Percentiles rank a stretch among this genome's conserved stretches.
phyloP scores from a whole-genome alignment of 2,113 vertebrate genomes.

The Chloroceryle aenea region DNA sequence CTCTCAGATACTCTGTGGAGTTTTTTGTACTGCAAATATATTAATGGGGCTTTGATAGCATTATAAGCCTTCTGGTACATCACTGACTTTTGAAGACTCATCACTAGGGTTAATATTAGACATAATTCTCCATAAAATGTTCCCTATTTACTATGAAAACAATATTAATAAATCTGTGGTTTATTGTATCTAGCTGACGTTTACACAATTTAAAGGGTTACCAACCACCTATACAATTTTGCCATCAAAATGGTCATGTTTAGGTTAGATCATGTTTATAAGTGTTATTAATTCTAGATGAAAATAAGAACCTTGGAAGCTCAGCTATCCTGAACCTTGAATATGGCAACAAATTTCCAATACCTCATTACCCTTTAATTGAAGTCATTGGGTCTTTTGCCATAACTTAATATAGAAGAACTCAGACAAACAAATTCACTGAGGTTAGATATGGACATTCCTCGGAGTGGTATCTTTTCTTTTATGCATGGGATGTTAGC shows the following conservation, averaged over 20 bases:
- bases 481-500: neutral
- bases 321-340: neutral
- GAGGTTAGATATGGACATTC: rapidly evolving
- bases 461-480: neutral
- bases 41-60: neutral
- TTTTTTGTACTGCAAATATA: neutral
- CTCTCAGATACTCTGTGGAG: neutral
- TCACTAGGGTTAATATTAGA: neutral
- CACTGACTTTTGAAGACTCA: neutral
- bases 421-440: neutral
- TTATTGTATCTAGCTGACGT: neutral
- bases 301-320: neutral
- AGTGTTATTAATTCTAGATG: neutral
- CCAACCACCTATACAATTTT: neutral
- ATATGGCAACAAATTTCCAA: neutral
- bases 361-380: neutral
- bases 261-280: neutral
- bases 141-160: neutral
- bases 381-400: neutral
- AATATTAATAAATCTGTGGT: neutral
- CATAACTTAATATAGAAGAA: neutral
- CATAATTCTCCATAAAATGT: neutral
- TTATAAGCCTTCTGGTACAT: neutral
- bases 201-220: neutral
- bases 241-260: neutral